A percentile compares a stretch with the other conserved stretches of the same genome.
Conservation (phyloP, 2,888 invertebrate species). For the Campopleginae sp. region DNA sequence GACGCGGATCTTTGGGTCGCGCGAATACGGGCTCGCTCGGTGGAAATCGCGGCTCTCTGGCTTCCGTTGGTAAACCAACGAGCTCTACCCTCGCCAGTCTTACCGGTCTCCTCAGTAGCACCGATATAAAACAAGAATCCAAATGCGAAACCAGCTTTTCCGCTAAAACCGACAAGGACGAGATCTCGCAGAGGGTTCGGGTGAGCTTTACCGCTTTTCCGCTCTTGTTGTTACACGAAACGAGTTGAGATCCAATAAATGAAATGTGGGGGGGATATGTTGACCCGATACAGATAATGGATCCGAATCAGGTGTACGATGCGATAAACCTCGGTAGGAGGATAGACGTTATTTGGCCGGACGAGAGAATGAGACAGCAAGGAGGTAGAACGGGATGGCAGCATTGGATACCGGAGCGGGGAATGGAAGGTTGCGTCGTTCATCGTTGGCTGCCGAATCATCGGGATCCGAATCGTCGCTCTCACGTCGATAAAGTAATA, state of each 20-base stretch:
- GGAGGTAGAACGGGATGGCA: conserved; percentile 96
- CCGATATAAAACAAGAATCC: conserved; percentile 85
- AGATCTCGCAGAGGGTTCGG: conserved; percentile 86
- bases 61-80: conserved; percentile 94
- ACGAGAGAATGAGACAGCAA: conserved; percentile 93
- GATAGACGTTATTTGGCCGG: conserved; percentile 98
- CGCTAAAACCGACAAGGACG: conserved; percentile 83
- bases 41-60: conserved; percentile 92
- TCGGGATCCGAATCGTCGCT: conserved; percentile 93
- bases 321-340: conserved; percentile 95
- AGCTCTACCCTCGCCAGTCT: conserved; percentile 93
- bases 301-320: conserved; percentile 92
- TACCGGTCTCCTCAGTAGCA: conserved; percentile 90
- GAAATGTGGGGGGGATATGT: no score
- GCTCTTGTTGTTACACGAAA: no score
- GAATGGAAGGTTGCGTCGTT: conserved; percentile 97
- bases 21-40: conserved; percentile 85
- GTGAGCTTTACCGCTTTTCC: no score
- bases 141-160: conserved; percentile 82
- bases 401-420: conserved; percentile 94
- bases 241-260: no score
- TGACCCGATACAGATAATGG: conserved; percentile 87
- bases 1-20: conserved; percentile 84
- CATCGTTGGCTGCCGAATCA: conserved; percentile 98
- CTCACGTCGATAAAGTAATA: conserved; percentile 96